Evolutionary conservation across 2,797 vertebrate genomes (phyloP).

Genomic region (Enteromius paludinosus): DNA sequence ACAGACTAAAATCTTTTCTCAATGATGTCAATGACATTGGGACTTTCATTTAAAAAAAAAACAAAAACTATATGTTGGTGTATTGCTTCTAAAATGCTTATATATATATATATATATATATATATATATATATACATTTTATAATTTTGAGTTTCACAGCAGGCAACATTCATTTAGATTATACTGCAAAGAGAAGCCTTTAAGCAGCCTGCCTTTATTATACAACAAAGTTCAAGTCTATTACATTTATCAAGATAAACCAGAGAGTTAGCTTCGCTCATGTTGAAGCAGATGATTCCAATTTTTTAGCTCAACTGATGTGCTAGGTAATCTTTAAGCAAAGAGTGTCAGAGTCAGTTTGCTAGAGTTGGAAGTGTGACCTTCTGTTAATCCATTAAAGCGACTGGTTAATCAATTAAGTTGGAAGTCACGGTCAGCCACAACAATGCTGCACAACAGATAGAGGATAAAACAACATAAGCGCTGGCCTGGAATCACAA

Average conservation of each 20-base stretch:
- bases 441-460: slow-evolving; percentile 26
- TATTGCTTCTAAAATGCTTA: neutral
- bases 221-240: neutral
- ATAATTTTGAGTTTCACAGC: neutral
- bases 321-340: slow-evolving; percentile 37
- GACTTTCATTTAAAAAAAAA: neutral
- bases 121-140: neutral
- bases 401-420: slow-evolving; percentile 67
- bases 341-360: slow-evolving; percentile 40
- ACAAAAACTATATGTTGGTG: neutral
- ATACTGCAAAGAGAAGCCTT: neutral
- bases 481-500: slow-evolving; percentile 12
- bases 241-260: neutral
- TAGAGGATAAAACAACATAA: slow-evolving; percentile 27
- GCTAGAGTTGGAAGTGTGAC: slow-evolving; percentile 42
- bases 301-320: slow-evolving; percentile 23
- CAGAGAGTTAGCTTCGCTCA: neutral
- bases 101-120: neutral
- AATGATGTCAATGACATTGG: neutral
- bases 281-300: neutral
- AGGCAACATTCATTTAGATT: neutral
- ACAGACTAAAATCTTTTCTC: neutral
- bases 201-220: neutral
- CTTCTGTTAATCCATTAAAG: slow-evolving; percentile 61
- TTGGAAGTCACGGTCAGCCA: slow-evolving; percentile 17